phyloP scores from a whole-genome alignment of 2,888 invertebrate genomes.

The Cordilura impudica region DNA sequence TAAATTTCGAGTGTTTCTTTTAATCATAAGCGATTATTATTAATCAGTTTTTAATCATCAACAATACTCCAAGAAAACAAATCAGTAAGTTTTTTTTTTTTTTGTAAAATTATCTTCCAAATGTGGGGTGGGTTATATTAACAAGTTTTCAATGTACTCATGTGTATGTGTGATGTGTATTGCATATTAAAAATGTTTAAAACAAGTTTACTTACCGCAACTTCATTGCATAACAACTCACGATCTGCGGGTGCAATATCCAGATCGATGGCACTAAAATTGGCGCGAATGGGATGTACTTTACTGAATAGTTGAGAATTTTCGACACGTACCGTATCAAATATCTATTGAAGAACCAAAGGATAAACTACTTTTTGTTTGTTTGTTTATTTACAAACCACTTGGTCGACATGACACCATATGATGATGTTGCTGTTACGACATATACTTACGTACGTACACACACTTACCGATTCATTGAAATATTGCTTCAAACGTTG shows the following conservation, averaged over 20 bases:
- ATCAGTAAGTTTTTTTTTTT: too few relatives aligned
- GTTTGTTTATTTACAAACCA: background rate
- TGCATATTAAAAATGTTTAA: background rate
- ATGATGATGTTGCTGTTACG: background rate
- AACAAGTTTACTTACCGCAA: slow-evolving; percentile 78
- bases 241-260: slow-evolving; percentile 77
- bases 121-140: too few relatives aligned
- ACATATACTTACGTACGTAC: background rate
- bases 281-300: slow-evolving; percentile 80
- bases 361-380: background rate
- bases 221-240: slow-evolving; percentile 78
- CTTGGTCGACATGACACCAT: background rate
- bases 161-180: background rate
- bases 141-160: too few relatives aligned
- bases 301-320: slow-evolving; percentile 79
- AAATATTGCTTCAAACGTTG: slow-evolving; percentile 75
- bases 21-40: too few relatives aligned
- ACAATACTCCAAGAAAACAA: too few relatives aligned
- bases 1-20: too few relatives aligned
- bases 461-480: slow-evolving; percentile 73
- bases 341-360: slow-evolving; percentile 77
- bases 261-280: slow-evolving; percentile 78
- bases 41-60: too few relatives aligned
- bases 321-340: slow-evolving; percentile 79
- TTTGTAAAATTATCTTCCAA: too few relatives aligned